Base-by-base conservation (phyloP, 2,888 invertebrate species). In the Leptinotarsa tumamoca region DNA sequence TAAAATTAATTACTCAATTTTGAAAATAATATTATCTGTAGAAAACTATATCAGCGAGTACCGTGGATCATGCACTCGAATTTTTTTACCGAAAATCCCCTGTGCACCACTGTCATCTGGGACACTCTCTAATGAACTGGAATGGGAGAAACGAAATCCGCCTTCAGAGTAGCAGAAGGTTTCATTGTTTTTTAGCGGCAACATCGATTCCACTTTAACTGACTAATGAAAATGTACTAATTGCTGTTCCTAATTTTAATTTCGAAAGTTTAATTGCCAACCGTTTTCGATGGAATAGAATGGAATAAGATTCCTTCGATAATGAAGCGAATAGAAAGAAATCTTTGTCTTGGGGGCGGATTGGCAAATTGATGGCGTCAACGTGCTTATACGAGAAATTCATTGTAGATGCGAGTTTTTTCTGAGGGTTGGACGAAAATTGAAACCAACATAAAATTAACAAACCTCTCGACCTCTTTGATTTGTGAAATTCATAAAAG, bases 221-320 rank as follows among this genome's bases (percentile, higher is more conserved):
- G 21, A 58, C 58, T 58, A 58, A 58, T 58, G 58, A 58, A 58
- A 58, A 58, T 23, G 58, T 58, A 23, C 58, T 58, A 58, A 58
- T 58, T 58, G 58, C 58, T 58, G 58, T 58, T 58, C 17, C 23
- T 23, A 58, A 58, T 58, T 58, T 58, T 14, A 23, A 58, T 58
- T 58, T 58, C 58, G 23, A 58, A 58, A 58, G 58, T 58, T 58
- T 21, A 58, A 58, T 58, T 58, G 58, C 23, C 23, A 15, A 13
- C 58, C 58, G 23, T 58, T 58, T 23, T 58, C 23, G 23, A 23
- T 58, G 23, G 58, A 23, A 58, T 18, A 10, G 58, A 58, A 58
- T 58, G 18, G 58, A 58, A 23, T 23, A 23, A 27, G 58, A 58
- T 58, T 58, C 58, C 58, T 58, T 23, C 58, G 58, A 58, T 58